Base-by-base conservation (phyloP, 2,888 invertebrate species). In the Caenorhabditis drosophilae region DNA sequence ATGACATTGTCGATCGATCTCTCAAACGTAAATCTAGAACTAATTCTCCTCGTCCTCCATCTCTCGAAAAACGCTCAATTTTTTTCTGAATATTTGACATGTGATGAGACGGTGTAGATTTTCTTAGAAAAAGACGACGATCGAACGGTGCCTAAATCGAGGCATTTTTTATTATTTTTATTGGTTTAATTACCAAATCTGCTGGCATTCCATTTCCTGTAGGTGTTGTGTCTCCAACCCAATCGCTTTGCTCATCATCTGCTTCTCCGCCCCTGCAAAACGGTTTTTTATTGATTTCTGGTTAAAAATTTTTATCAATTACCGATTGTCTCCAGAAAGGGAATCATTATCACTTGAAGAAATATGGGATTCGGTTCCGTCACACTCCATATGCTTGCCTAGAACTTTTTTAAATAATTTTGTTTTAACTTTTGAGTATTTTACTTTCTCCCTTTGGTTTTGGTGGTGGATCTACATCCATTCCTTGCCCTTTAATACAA, bases 211-310 rank as follows among this genome's bases (percentile, higher is more conserved):
- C n/a, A 26, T 44, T 49, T 15, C 49, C 31, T 2, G 53, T 57
- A 15, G 63, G 53, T 7, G 52, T 58, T 11, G 62, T 54, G 23
- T 74, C 72, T 27, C 70, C 77, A 34, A 74, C 73, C 78, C 78
- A 79, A 52, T 79, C 79, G 27, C 76, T 76, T 40, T 79, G 79
- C 52, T 79, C 79, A 54, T 79, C 79, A 31, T 79, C 79, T 4
- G 75, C 79, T 44, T 69, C 68, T 12, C 61, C 40, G 34, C 48
- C 64, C 40, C 40, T 48, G 41, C 12, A 42, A 42, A 20, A 23
- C 4, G 16, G n/a, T 18, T 18, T 42, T 22, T n/a, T n/a, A n/a
- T n/a, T n/a, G n/a, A n/a, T n/a, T n/a, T n/a, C n/a, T n/a, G n/a
- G n/a, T n/a, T n/a, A n/a, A n/a, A n/a, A n/a, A n/a, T n/a, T n/a